Evolutionary conservation across 1,140 invertebrate species (phyloP).

Genomic region (Bombus confusus): DNA sequence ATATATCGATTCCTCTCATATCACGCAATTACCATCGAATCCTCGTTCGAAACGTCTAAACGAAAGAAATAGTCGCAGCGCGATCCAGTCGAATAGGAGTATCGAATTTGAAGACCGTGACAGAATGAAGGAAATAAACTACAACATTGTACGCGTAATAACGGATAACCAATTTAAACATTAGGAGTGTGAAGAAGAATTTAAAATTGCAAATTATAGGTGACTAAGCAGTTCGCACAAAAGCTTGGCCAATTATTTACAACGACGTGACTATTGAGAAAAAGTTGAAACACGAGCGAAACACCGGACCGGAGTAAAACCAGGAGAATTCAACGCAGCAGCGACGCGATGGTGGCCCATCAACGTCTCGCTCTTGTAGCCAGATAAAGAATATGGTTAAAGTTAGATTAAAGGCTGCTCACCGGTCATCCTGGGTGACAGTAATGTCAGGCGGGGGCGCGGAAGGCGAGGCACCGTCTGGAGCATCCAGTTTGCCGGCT

Average conservation of each 20-base stretch:
- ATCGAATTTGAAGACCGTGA: neutral
- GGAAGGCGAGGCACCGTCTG: constrained; percentile 80
- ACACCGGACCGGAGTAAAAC: neutral
- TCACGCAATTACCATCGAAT: neutral
- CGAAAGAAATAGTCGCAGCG: no score
- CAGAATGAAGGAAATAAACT: neutral
- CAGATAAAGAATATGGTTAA: constrained; percentile 1
- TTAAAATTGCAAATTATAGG: no score
- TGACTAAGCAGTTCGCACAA: neutral
- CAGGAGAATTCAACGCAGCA: neutral
- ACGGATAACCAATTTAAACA: neutral
- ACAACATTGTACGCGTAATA: neutral
- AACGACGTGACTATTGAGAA: neutral
- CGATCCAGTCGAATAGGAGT: neutral
- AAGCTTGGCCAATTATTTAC: neutral
- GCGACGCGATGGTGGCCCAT: neutral
- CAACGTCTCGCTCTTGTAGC: constrained; percentile 34
- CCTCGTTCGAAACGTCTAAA: no score
- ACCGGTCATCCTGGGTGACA: constrained; percentile 82
- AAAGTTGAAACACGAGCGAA: neutral
- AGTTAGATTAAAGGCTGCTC: constrained; percentile 57
- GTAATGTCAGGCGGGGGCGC: constrained; percentile 81
- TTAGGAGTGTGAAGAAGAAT: neutral
- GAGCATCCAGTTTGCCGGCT: constrained; percentile 82
- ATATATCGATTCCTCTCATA: neutral